phyloP scores from a whole-genome alignment of 2,888 invertebrate genomes.

The Lycocerus yunnanus region DNA sequence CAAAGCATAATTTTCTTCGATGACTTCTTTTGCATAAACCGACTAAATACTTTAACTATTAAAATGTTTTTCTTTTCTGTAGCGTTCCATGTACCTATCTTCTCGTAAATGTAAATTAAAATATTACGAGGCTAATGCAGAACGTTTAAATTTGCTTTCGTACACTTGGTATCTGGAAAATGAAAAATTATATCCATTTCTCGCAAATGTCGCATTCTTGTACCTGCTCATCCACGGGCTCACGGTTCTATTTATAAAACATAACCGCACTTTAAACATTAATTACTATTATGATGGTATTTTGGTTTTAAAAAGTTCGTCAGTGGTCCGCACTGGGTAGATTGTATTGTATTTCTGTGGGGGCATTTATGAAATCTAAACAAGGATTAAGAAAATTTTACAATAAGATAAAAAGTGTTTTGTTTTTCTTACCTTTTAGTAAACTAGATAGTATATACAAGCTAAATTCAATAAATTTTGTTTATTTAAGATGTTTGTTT shows the following conservation, averaged over 20 bases:
- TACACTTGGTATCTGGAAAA: conserved; percentile 13
- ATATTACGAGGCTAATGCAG: conserved; percentile 16
- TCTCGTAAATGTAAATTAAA: conserved; percentile 26
- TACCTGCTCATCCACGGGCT: conserved; percentile 10
- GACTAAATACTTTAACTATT: not conserved
- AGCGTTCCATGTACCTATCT: conserved; percentile 9
- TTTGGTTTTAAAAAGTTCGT: no score
- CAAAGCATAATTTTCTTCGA: not conserved
- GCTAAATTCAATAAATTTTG: not conserved
- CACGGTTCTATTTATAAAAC: conserved; percentile 17
- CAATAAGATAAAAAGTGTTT: not conserved
- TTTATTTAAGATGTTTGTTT: conserved; percentile 22
- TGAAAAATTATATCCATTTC: conserved; percentile 29
- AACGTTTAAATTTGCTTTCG: conserved; percentile 25
- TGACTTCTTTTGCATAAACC: not conserved
- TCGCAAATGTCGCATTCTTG: conserved; percentile 25
- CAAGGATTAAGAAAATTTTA: not conserved
- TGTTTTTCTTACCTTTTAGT: not conserved
- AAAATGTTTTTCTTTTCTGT: not conserved
- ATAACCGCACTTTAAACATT: not conserved
- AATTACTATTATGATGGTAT: no score
- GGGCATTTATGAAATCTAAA: not conserved
- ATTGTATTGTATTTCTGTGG: not conserved
- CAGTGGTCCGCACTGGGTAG: not conserved
- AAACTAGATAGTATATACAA: no score